Evolutionary conservation across 1,140 invertebrate genomes (phyloP), one percentile per base, ranked within the genome.

Genomic region (Calephelis virginiensis): DNA sequence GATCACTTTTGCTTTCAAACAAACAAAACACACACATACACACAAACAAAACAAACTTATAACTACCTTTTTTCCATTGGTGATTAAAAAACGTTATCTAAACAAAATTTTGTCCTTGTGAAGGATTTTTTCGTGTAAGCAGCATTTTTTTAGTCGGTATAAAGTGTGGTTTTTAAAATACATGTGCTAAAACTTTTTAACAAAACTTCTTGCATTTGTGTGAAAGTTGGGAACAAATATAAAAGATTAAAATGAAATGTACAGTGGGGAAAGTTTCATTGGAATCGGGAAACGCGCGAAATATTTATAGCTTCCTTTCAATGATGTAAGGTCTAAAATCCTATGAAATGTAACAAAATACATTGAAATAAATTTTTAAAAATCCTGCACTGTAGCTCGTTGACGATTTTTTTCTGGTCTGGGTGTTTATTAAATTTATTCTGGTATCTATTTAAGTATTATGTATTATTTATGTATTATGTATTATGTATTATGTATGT

Each of bases 201-300:
- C 17, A 59, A 38, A 59, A 59, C 28, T 59, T n/a, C 28, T 59
- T 59, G 28, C 53, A 59, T 59, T 59, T 38, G 53, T 59, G 53
- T 8, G 12, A 59, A 59, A 59, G 53, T 59, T 59, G 10, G 28
- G 37, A 59, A 59, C 53, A 59, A 59, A 59, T 59, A 59, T 10
- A 59, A 59, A 38, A 59, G 17, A 59, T 59, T 59, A 38, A 59
- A 59, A 59, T 59, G 53, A 59, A 59, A 59, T 38, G 38, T n/a
- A 59, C 53, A 8, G 11, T 38, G 7, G 28, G 28, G 28, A 59
- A 14, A 59, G 28, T 59, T 59, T 37, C 12, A 59, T 12, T 37
- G 12, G 38, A 59, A 59, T 59, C 53, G 53, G 37, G 53, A 59
- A 59, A 38, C 53, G 53, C 28, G 37, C 12, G 53, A 37, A 38